Evolutionary conservation across 2,113 vertebrate species (phyloP).

Genomic region (Oncorhynchus clarkii): DNA sequence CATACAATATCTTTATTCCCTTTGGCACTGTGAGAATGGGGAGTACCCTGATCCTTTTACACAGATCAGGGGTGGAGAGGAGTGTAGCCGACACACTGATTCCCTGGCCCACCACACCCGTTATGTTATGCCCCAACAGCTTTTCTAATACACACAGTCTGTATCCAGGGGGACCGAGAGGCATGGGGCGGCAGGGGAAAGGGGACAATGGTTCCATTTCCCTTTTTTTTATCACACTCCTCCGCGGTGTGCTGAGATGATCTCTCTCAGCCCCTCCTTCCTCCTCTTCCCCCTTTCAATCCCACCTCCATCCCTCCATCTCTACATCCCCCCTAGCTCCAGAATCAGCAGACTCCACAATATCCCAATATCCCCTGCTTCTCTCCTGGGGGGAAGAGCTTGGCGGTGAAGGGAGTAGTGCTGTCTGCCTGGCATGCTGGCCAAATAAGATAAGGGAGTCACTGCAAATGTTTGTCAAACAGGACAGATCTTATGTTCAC

Average conservation of each 20-base stretch:
- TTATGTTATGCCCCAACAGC: constrained; percentile 29
- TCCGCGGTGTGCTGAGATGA: neutral
- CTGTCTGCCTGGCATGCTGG: constrained; percentile 1
- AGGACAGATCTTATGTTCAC: constrained; percentile 31
- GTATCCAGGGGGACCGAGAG: neutral
- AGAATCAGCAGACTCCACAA: neutral
- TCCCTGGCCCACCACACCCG: constrained; percentile 1
- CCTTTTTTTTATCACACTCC: neutral
- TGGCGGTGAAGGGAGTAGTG: constrained; percentile 1
- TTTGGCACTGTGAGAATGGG: neutral
- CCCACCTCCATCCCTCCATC: neutral
- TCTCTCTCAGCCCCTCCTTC: neutral
- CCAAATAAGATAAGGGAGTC: constrained; percentile 34
- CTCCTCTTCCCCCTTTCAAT: neutral
- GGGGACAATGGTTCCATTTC: neutral
- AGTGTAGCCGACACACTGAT: constrained; percentile 22
- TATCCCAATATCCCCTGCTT: neutral
- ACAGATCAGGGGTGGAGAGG: constrained; percentile 11
- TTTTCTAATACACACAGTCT: constrained; percentile 31
- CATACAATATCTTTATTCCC: neutral
- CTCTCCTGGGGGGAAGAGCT: neutral
- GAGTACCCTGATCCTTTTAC: constrained; percentile 36
- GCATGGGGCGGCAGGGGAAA: neutral
- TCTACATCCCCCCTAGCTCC: neutral
- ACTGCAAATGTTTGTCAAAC: constrained; percentile 22